Evolutionary conservation across 2,113 vertebrate genomes (phyloP).

Genomic region (Fukomys damarensis): DNA sequence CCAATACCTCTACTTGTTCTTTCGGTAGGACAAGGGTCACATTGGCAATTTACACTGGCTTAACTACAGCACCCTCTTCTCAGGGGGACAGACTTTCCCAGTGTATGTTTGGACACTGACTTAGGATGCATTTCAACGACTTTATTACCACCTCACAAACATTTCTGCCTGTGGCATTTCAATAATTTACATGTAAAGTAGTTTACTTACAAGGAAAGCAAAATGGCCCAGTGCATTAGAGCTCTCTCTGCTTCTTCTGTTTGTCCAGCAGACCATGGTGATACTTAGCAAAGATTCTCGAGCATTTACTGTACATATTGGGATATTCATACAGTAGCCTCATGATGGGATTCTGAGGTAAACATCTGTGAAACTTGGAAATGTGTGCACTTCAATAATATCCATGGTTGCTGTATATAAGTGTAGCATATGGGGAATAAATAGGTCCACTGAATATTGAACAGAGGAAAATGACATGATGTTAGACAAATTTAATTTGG

Average conservation of each 20-base stretch:
- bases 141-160: not conserved
- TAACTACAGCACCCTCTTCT: not conserved
- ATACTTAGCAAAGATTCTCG: not conserved
- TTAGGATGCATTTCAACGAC: not conserved
- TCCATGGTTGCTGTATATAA: not conserved
- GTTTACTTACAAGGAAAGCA: not conserved
- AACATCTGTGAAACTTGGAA: not conserved
- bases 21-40: not conserved
- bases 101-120: not conserved
- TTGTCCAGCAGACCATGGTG: not conserved
- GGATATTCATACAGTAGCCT: not conserved
- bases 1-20: too few relatives aligned
- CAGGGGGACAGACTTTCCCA: not conserved
- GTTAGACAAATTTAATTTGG: not conserved
- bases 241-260: not conserved
- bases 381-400: not conserved
- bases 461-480: not conserved
- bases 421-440: not conserved
- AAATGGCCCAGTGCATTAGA: not conserved
- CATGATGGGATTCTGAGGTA: not conserved
- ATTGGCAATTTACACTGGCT: not conserved
- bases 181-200: not conserved
- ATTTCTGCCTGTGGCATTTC: not conserved
- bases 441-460: not conserved
- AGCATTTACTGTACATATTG: not conserved